These are phyloP conservation scores for Melitaea athalia DNA, from an alignment of 2,888 invertebrate genomes.

Conservation along the genomic window DNA sequence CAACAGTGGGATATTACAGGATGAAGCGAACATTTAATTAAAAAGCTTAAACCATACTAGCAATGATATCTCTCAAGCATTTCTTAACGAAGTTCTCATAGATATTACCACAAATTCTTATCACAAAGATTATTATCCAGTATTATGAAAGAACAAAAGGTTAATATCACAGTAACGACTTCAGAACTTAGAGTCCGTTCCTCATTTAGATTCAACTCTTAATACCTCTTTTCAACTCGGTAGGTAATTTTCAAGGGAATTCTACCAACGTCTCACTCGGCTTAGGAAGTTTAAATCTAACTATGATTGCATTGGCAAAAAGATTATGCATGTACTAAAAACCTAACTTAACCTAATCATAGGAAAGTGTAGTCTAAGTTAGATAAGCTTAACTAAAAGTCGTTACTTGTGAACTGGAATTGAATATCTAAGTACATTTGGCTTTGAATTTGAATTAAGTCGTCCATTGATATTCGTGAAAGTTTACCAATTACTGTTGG, in stretches of 20 bases:
- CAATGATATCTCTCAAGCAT: too few species aligned
- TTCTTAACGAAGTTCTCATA: too few species aligned
- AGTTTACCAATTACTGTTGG: too few species aligned
- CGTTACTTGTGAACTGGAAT: not conserved
- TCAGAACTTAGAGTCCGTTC: conserved; percentile 13
- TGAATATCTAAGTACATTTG: too few species aligned
- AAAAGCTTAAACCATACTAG: too few species aligned
- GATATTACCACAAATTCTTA: not conserved
- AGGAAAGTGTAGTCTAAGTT: too few species aligned
- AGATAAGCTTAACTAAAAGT: not conserved
- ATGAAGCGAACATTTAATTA: too few species aligned
- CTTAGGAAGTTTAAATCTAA: conserved; percentile 5
- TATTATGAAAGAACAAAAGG: conserved; percentile 10
- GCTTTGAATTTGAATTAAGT: too few species aligned
- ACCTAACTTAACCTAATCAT: too few species aligned
- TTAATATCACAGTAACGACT: conserved; percentile 24
- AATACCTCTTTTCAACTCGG: conserved; percentile 20
- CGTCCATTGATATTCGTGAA: too few species aligned
- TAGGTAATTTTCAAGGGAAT: conserved; percentile 8
- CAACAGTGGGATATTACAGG: too few species aligned
- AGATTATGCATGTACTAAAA: not conserved
- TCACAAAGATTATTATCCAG: conserved; percentile 9
- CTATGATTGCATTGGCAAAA: not conserved
- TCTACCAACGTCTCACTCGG: conserved; percentile 9
- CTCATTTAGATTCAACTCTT: conserved; percentile 35